phyloP scores from a whole-genome alignment of 2,113 vertebrate genomes.

The Dicentrarchus labrax region DNA sequence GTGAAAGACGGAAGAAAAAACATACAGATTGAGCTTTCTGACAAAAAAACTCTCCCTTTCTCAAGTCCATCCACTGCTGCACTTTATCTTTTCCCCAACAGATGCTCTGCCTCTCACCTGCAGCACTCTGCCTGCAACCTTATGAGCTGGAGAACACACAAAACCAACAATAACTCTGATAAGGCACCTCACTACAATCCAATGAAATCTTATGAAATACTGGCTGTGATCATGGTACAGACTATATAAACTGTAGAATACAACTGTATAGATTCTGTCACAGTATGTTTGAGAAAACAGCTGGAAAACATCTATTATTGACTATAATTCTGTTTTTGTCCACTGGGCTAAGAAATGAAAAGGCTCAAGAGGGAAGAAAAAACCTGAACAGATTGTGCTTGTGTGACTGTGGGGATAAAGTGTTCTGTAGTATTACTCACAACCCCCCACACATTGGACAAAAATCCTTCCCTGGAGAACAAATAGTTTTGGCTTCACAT shows the following conservation, averaged over 20 bases:
- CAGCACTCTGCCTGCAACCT: conserved; percentile 18
- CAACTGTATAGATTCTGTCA: not conserved
- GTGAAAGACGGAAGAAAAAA: not conserved
- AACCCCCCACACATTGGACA: not conserved
- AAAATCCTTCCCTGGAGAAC: conserved; percentile 23
- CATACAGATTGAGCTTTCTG: not conserved
- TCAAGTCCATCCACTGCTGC: conserved; percentile 13
- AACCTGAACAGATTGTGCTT: conserved; percentile 38
- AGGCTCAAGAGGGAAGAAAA: not conserved
- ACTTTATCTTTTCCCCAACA: not conserved
- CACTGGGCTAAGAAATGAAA: conserved; percentile 3
- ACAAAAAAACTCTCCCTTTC: not conserved
- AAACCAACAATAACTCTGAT: not conserved
- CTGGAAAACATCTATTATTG: not conserved
- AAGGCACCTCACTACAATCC: not conserved
- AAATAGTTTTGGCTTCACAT: conserved; percentile 38
- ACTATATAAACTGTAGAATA: not conserved
- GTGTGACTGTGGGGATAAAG: conserved; percentile 55
- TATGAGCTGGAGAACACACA: not conserved
- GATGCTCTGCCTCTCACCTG: conserved; percentile 31
- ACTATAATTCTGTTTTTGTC: not conserved
- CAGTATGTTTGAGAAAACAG: not conserved
- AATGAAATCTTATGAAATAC: not conserved
- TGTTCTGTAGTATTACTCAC: conserved; percentile 52
- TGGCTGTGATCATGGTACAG: not conserved